Conservation (phyloP, 2,797 vertebrate genomes). For the Syngnathus acus region DNA sequence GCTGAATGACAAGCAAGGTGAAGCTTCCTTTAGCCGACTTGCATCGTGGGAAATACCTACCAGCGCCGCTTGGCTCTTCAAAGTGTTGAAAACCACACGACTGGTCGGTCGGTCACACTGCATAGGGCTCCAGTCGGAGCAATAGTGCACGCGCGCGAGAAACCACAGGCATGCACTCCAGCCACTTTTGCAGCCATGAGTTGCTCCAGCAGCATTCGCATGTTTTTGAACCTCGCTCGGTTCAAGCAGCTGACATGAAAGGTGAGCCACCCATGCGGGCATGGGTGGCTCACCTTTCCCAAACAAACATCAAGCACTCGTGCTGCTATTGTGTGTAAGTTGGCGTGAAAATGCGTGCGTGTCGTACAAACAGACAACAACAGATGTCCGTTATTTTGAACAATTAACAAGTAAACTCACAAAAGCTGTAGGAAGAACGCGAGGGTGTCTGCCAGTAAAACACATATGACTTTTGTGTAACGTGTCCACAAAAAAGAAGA, state of each 20-base stretch:
- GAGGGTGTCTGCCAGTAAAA: neutral
- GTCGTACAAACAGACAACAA: neutral
- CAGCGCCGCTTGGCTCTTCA: constrained; percentile 9
- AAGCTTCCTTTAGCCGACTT: neutral
- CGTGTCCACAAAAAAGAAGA: too few species aligned
- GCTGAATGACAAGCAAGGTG: neutral
- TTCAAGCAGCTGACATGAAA: neutral
- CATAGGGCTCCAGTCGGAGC: constrained; percentile 5
- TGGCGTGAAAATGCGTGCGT: neutral
- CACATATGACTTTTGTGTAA: neutral
- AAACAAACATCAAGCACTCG: constrained; percentile 8
- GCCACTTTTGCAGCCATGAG: constrained; percentile 41
- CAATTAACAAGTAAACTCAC: neutral
- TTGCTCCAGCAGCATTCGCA: constrained; percentile 5
- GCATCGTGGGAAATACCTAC: neutral
- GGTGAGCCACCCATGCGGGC: neutral
- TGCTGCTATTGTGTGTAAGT: neutral
- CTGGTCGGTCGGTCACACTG: constrained; percentile 27
- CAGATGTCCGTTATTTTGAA: neutral
- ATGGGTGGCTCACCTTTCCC: too few species aligned
- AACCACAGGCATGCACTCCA: constrained; percentile 46
- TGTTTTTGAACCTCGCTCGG: neutral
- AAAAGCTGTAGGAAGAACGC: neutral
- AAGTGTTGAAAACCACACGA: constrained; percentile 68
- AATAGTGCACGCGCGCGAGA: constrained; percentile 18